Percentiles rank a stretch among this genome's conserved stretches.
phyloP scores from a whole-genome alignment of 2,113 vertebrate genomes.

The Podarcis muralis region DNA sequence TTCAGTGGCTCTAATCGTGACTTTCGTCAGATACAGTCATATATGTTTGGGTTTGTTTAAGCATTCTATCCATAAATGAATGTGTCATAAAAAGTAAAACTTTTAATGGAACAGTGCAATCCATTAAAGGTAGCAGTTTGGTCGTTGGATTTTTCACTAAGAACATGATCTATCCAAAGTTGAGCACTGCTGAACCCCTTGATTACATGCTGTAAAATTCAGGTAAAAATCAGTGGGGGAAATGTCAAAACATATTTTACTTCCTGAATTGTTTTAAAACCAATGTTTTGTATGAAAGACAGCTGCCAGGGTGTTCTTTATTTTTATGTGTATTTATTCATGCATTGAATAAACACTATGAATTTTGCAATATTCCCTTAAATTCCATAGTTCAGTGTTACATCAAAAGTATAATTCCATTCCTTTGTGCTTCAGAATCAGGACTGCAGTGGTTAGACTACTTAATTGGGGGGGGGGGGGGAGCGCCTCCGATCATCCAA shows the following conservation, averaged over 20 bases:
- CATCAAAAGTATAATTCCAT: no score
- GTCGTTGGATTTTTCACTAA: constrained; percentile 21
- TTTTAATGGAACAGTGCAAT: background rate
- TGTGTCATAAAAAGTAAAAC: background rate
- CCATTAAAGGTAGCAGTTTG: background rate
- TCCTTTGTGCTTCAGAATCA: background rate
- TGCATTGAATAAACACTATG: no score
- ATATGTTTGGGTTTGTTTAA: background rate
- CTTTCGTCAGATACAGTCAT: background rate
- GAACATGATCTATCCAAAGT: no score
- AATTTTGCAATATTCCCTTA: background rate
- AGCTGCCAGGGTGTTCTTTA: background rate
- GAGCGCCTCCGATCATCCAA: background rate
- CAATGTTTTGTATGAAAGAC: no score
- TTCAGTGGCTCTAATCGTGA: no score
- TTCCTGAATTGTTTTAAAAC: no score
- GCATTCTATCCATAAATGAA: background rate
- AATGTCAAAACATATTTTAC: no score
- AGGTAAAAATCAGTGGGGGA: no score
- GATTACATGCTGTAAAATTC: no score
- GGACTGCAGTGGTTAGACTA: background rate
- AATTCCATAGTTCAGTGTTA: background rate
- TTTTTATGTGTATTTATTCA: background rate
- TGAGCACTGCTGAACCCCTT: no score
- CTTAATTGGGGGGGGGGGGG: background rate